Base-by-base conservation (phyloP, 2,888 invertebrate genomes). In the Palloptera scutellata region DNA sequence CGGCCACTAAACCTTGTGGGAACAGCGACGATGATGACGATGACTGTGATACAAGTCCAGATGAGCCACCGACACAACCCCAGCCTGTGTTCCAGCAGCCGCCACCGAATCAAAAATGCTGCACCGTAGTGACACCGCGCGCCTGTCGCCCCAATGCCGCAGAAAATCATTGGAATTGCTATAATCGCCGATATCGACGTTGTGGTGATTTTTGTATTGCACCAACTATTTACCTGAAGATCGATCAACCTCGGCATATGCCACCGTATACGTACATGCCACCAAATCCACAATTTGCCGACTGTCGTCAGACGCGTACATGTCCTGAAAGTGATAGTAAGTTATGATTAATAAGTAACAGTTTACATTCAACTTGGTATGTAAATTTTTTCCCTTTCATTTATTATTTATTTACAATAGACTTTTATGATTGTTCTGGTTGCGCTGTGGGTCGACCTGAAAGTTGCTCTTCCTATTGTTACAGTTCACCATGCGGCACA, bases 181-280 rank as follows among this genome's bases (percentile, higher is more conserved):
- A 62, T 61, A 81, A 72, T 42, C 75, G 72, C 9, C 74, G 73
- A 6, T 75, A 73, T 51, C 71, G 74, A 13, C 74, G 74, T 10
- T 83, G 83, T 51, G 81, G 81, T 6, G 65, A 70, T 3, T 68
- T 81, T 52, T 83, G 83, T 54, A 73, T 72, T 12, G 73, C 77
- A 1, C 72, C 74, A 5, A 72, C 74, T 11, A 71, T 83, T 41
- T 75, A 77, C n/a, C 70, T 83, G 1, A 74, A 19, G 13, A 75
- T 82, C 11, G 43, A 72, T 0, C 42, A 15, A 0, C 53, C 73
- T 0, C 67, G 64, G 42, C 65, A 66, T 45, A 57, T 17, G 43
- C 68, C 54, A 53, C 73, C 66, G 17, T 74, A 60, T 15, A 15
- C 67, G 2, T 62, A 72, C 1, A 61, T 80, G 64, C 80, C 80